A percentile compares a stretch with the other conserved stretches of the same genome.
These are phyloP conservation scores for Acanthochromis polyacanthus DNA, from an alignment of 2,113 vertebrate genomes.

Conservation along the genomic window DNA sequence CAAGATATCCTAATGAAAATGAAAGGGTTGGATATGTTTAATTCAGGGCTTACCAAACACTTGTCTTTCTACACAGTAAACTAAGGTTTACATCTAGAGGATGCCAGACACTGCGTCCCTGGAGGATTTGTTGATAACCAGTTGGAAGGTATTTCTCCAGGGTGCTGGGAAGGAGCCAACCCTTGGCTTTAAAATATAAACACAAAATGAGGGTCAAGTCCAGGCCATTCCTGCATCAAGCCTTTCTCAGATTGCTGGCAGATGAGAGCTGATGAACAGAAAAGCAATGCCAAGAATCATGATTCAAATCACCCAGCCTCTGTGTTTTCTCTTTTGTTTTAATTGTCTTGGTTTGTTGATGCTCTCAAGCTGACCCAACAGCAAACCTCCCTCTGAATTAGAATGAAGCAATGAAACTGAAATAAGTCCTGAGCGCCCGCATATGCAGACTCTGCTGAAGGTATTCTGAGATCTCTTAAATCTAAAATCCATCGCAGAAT, in stretches of 20 bases:
- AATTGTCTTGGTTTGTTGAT: constrained; percentile 37
- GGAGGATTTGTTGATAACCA: constrained; percentile 44
- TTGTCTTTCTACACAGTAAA: constrained; percentile 12
- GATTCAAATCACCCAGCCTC: constrained; percentile 36
- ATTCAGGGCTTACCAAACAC: background rate
- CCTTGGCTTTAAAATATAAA: constrained; percentile 37
- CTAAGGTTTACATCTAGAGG: background rate
- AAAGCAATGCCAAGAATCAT: constrained; percentile 39
- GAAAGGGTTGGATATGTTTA: background rate
- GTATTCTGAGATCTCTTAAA: constrained; percentile 7
- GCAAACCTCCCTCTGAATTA: constrained; percentile 5
- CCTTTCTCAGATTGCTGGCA: constrained; percentile 29
- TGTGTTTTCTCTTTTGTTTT: constrained; percentile 28
- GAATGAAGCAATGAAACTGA: constrained; percentile 17
- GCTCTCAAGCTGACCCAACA: constrained; percentile 9
- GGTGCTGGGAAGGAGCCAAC: constrained; percentile 37
- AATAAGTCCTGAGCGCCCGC: background rate
- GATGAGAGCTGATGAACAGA: constrained; percentile 52
- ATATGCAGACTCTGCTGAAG: background rate
- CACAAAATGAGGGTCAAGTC: constrained; percentile 52
- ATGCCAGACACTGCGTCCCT: constrained; percentile 17
- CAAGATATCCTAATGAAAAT: background rate
- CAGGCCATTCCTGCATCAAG: constrained; percentile 30
- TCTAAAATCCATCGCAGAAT: constrained; percentile 13
- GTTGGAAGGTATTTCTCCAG: constrained; percentile 51